Percentiles rank a stretch among this genome's conserved stretches.
These are phyloP conservation scores for Benthosema pterotum DNA, from an alignment of 2,797 vertebrate genomes.

Conservation along the genomic window DNA sequence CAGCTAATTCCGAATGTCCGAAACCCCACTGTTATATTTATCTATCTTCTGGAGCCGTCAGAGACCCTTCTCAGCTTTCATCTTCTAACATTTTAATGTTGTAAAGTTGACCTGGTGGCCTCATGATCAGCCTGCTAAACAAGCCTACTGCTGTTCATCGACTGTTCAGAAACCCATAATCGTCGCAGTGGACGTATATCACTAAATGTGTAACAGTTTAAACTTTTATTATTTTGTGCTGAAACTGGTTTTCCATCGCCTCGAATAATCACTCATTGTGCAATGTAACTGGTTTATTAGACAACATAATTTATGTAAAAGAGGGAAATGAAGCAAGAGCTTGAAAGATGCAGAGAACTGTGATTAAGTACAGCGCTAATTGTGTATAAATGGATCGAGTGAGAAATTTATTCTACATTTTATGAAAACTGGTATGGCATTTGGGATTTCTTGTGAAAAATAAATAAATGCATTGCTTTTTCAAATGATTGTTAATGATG, in stretches of 20 bases:
- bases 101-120: constrained; percentile 9
- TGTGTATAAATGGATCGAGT: constrained; percentile 37
- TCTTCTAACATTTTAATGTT: constrained; percentile 12
- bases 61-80: background rate
- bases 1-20: too few relatives aligned
- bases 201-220: constrained; percentile 14
- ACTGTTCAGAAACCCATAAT: too few relatives aligned
- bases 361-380: constrained; percentile 29
- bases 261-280: constrained; percentile 28
- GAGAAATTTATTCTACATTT: constrained; percentile 24
- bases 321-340: background rate
- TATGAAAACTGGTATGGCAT: constrained; percentile 43
- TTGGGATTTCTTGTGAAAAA: constrained; percentile 59
- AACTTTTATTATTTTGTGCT: too few relatives aligned
- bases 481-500: constrained; percentile 19
- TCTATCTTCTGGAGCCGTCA: too few relatives aligned
- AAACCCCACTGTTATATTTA: too few relatives aligned
- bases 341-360: constrained; percentile 1
- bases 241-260: constrained; percentile 28
- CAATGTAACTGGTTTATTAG: constrained; percentile 33
- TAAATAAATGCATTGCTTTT: constrained; percentile 53
- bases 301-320: constrained; percentile 20
- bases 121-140: background rate
- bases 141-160: too few relatives aligned
- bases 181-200: background rate